phyloP scores from a whole-genome alignment of 2,888 invertebrate species.

The Lampropteryx suffumata region DNA sequence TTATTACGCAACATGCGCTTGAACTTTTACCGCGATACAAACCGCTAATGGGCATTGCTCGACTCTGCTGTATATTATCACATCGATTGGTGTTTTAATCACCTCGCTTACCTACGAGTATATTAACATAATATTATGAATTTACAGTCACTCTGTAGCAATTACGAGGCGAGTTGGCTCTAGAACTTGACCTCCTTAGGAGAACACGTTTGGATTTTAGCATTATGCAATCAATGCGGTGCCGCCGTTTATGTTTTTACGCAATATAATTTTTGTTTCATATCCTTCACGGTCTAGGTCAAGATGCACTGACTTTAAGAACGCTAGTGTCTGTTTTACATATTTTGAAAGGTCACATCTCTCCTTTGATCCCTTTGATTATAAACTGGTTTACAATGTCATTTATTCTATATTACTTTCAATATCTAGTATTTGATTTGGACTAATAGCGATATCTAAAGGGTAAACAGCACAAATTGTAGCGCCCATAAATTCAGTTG shows the following conservation, averaged over 20 bases:
- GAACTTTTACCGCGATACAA: slow-evolving; percentile 30
- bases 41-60: slow-evolving; percentile 23
- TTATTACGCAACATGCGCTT: slow-evolving; percentile 48
- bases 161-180: slow-evolving; percentile 51
- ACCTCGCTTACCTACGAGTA: slow-evolving; percentile 36
- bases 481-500: slow-evolving; percentile 8
- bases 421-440: slow-evolving; percentile 6
- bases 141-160: slow-evolving; percentile 45
- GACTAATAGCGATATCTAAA: neutral
- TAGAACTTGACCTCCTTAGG: slow-evolving; percentile 73
- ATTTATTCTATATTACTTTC: slow-evolving; percentile 9
- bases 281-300: slow-evolving; percentile 50
- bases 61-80: slow-evolving; percentile 24
- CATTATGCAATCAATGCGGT: slow-evolving; percentile 57
- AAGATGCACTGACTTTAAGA: slow-evolving; percentile 38
- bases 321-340: slow-evolving; percentile 24
- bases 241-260: slow-evolving; percentile 46
- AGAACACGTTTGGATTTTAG: slow-evolving; percentile 61
- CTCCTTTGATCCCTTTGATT: slow-evolving; percentile 20
- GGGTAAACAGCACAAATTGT: slow-evolving; percentile 1
- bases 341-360: slow-evolving; percentile 32
- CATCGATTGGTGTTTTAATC: slow-evolving; percentile 37
- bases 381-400: slow-evolving; percentile 22
- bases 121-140: slow-evolving; percentile 47
- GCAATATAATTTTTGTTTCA: slow-evolving; percentile 42